phyloP scores from a whole-genome alignment of 2,888 invertebrate genomes.

The Lithophane semibrunnea region DNA sequence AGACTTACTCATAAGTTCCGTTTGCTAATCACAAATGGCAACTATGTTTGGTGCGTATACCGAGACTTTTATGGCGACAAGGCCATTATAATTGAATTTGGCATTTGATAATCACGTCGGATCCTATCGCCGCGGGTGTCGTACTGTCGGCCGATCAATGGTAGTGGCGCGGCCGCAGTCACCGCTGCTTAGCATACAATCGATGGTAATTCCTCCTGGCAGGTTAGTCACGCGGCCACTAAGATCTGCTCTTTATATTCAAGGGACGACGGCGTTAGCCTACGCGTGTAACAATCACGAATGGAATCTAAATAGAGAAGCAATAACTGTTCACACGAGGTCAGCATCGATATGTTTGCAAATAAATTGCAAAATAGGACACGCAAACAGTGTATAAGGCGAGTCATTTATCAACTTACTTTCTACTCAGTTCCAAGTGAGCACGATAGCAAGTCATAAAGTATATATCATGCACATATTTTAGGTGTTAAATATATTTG shows the following conservation, averaged over 20 bases:
- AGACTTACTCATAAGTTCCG: constrained; percentile 63
- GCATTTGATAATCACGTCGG: constrained; percentile 65
- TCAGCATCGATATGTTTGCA: constrained; percentile 82
- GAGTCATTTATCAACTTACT: constrained; percentile 60
- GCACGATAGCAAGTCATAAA: constrained; percentile 21
- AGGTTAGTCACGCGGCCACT: constrained; percentile 85
- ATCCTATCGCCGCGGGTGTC: constrained; percentile 38
- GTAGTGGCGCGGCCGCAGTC: constrained; percentile 62
- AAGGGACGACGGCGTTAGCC: constrained; percentile 76
- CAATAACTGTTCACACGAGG: constrained; percentile 88
- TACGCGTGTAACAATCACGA: constrained; percentile 82
- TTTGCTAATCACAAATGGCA: constrained; percentile 60
- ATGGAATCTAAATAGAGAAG: constrained; percentile 83
- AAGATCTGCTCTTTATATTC: constrained; percentile 85
- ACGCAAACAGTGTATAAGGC: constrained; percentile 60
- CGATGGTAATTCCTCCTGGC: constrained; percentile 84
- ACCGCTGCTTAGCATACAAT: constrained; percentile 86
- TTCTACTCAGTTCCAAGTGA: constrained; percentile 50
- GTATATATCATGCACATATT: constrained; percentile 32
- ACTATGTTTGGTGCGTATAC: constrained; percentile 54
- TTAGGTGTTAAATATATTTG: constrained; percentile 38
- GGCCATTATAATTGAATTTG: constrained; percentile 66
- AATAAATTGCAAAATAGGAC: constrained; percentile 80
- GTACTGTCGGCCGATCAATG: constrained; percentile 60
- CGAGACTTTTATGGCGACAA: constrained; percentile 64